Evolutionary conservation across 2,888 invertebrate genomes (phyloP).

Genomic region (Ctenicera cuprea): DNA sequence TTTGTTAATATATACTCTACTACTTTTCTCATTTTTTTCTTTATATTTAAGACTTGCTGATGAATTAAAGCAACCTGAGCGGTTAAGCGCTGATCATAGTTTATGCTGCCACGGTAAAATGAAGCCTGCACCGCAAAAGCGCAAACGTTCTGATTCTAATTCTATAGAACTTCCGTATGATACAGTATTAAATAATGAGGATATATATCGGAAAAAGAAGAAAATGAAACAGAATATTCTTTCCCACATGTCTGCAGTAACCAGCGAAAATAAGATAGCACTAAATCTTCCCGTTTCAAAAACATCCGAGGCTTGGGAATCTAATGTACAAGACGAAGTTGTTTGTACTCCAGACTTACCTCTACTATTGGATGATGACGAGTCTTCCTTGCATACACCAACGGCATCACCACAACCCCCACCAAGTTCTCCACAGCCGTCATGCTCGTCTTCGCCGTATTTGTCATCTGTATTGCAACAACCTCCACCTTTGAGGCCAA

Average conservation of each 20-base stretch:
- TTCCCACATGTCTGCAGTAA: neutral
- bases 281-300: neutral
- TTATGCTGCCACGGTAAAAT: slow-evolving; percentile 65
- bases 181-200: neutral
- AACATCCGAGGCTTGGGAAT: slow-evolving; percentile 24
- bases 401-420: neutral
- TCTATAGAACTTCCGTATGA: neutral
- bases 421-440: slow-evolving; percentile 6
- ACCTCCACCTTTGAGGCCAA: neutral
- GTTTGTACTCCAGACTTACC: slow-evolving; percentile 79
- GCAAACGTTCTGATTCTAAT: slow-evolving; percentile 57
- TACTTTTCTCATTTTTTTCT: neutral
- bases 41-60: slow-evolving; percentile 71
- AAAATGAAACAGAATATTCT: slow-evolving; percentile 26
- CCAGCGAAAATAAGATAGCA: neutral
- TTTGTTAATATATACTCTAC: neutral
- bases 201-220: neutral
- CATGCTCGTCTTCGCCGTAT: neutral
- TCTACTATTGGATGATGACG: slow-evolving; percentile 55
- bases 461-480: neutral
- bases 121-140: slow-evolving; percentile 11
- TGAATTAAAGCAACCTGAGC: slow-evolving; percentile 70
- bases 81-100: slow-evolving; percentile 63
- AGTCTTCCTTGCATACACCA: slow-evolving; percentile 4
- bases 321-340: slow-evolving; percentile 72